Percentiles rank a stretch among this genome's conserved stretches.
These are phyloP conservation scores for Eumaeus atala DNA, from an alignment of 1,140 invertebrate species.

Conservation along the genomic window DNA sequence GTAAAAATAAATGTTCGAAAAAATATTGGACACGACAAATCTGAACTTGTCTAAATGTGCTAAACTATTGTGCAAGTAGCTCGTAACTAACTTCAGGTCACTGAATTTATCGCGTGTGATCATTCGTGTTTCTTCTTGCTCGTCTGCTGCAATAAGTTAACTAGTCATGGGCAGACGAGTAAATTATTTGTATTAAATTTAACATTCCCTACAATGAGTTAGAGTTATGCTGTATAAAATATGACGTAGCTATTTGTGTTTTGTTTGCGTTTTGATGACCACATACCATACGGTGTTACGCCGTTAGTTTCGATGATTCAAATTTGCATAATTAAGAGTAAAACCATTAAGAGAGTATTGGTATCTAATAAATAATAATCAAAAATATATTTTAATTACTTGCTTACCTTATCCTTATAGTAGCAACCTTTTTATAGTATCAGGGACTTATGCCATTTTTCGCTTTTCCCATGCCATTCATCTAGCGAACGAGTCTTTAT, in stretches of 20 bases:
- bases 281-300: constrained; percentile 1
- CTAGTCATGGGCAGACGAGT: constrained; percentile 39
- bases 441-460: no score
- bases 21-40: no score
- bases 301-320: constrained; percentile 8
- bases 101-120: no score
- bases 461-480: no score
- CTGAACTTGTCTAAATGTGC: no score
- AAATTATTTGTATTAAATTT: constrained; percentile 13
- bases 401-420: no score
- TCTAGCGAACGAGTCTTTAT: no score
- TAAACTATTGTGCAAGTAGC: no score
- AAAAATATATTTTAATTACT: background rate
- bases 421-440: no score
- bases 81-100: no score
- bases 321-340: constrained; percentile 22
- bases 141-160: constrained; percentile 34
- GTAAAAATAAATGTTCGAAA: constrained; percentile 6
- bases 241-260: background rate
- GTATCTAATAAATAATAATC: constrained; percentile 11
- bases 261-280: background rate
- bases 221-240: background rate
- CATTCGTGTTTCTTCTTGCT: constrained; percentile 17
- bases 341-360: constrained; percentile 27
- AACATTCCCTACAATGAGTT: background rate